Conservation (phyloP, 2,797 vertebrate genomes). For the Molossus molossus region DNA sequence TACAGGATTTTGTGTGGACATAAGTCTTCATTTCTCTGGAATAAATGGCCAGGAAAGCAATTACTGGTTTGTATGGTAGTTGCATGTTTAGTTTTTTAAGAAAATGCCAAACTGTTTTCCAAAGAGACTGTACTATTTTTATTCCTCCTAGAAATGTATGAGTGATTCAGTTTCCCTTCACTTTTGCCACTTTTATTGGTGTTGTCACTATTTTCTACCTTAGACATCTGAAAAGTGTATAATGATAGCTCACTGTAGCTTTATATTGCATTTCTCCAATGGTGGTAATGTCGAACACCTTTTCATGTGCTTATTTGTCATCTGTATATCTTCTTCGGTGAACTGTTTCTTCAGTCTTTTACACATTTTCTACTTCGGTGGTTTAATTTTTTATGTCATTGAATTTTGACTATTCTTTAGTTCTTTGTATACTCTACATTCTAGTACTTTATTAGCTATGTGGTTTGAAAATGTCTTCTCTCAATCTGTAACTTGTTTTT, state of each 20-base stretch:
- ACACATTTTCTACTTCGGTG: neutral
- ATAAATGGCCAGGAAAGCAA: neutral
- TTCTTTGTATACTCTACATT: neutral
- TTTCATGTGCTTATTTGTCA: neutral
- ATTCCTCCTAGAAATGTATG: neutral
- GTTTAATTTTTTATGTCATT: neutral
- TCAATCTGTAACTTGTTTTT: neutral
- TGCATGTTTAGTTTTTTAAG: neutral
- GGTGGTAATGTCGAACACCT: neutral
- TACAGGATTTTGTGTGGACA: neutral
- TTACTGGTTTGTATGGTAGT: neutral
- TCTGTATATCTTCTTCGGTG: neutral
- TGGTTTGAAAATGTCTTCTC: neutral
- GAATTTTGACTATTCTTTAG: neutral
- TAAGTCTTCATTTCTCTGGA: constrained; percentile 2
- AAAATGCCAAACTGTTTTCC: neutral
- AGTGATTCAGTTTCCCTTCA: neutral
- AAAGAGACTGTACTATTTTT: neutral
- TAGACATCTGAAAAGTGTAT: neutral
- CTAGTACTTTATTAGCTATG: neutral
- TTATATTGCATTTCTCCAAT: neutral
- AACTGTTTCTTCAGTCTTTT: neutral
- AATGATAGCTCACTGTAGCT: neutral
- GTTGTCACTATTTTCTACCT: neutral
- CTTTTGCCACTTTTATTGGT: neutral